These are phyloP conservation scores for Pseudomyrmex cubaensis DNA, from an alignment of 1,140 invertebrate genomes.

Conservation along the genomic window DNA sequence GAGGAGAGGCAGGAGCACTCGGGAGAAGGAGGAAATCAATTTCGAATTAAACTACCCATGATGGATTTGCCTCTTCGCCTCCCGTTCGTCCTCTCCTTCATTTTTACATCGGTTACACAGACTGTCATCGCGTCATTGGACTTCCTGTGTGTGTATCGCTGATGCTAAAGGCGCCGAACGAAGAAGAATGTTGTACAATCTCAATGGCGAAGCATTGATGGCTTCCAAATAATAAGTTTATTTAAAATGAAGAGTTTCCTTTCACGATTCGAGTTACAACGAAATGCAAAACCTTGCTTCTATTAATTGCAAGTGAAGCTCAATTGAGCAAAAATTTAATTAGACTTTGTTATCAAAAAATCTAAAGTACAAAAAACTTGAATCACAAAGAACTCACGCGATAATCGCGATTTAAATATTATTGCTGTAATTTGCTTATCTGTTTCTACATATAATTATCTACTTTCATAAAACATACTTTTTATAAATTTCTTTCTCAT, in stretches of 20 bases:
- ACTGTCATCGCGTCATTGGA: conserved; percentile 1
- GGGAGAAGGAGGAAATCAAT: conserved; percentile 62
- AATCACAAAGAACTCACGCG: background rate
- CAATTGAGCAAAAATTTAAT: background rate
- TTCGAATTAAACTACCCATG: conserved; percentile 69
- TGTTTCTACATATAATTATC: no score
- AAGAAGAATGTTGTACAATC: conserved; percentile 4
- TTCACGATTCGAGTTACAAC: background rate
- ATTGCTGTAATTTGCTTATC: no score
- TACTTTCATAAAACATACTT: no score
- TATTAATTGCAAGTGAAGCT: background rate
- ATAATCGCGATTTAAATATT: background rate
- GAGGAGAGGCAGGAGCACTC: background rate
- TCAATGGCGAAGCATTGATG: conserved; percentile 13
- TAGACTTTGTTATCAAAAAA: background rate
- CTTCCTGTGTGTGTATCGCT: background rate
- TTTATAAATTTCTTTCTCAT: no score
- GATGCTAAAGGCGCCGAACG: conserved; percentile 19
- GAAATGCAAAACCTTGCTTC: conserved; percentile 5
- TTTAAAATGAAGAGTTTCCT: conserved; percentile 7
- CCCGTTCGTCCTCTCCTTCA: background rate
- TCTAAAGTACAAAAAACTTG: background rate
- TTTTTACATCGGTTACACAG: conserved; percentile 27
- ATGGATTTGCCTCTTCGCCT: conserved; percentile 58
- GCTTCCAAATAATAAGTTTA: conserved; percentile 23